Percentiles rank a stretch among this genome's conserved stretches.
Evolutionary conservation across 1,140 invertebrate species (phyloP).

Genomic region (Lithobius niger): DNA sequence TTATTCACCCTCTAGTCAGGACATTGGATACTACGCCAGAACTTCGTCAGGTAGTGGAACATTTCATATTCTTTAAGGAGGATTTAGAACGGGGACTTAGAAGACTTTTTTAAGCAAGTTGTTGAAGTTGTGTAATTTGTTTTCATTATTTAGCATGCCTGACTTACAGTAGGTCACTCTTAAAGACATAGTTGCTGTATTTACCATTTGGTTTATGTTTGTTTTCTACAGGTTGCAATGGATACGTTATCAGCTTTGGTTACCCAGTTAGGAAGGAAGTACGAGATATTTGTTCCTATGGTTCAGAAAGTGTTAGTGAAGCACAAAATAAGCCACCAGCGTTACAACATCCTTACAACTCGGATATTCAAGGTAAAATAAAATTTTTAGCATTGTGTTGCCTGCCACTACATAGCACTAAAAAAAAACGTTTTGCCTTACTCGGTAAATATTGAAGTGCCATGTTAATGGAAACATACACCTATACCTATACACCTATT

Average conservation of each 20-base stretch:
- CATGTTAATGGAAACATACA: too few species aligned
- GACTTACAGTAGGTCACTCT: too few species aligned
- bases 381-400: constrained; percentile 1
- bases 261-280: constrained; percentile 76
- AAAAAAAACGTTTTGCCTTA: too few species aligned
- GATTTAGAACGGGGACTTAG: too few species aligned
- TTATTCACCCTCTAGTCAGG: constrained; percentile 76
- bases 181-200: too few species aligned
- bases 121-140: too few species aligned
- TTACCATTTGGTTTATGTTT: constrained; percentile 7
- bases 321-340: constrained; percentile 64
- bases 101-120: too few species aligned
- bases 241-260: constrained; percentile 79
- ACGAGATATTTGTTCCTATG: constrained; percentile 80
- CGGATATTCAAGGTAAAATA: constrained; percentile 33
- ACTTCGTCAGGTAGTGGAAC: constrained; percentile 41
- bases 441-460: too few species aligned
- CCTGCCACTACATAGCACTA: too few species aligned
- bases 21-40: constrained; percentile 70
- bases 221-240: constrained; percentile 48
- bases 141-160: too few species aligned
- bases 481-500: too few species aligned
- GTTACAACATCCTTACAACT: constrained; percentile 53
- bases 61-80: not conserved
- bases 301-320: constrained; percentile 69